A percentile compares a stretch with the other conserved stretches of the same genome.
phyloP scores from a whole-genome alignment of 2,797 vertebrate species.

The Danionella dracula region DNA sequence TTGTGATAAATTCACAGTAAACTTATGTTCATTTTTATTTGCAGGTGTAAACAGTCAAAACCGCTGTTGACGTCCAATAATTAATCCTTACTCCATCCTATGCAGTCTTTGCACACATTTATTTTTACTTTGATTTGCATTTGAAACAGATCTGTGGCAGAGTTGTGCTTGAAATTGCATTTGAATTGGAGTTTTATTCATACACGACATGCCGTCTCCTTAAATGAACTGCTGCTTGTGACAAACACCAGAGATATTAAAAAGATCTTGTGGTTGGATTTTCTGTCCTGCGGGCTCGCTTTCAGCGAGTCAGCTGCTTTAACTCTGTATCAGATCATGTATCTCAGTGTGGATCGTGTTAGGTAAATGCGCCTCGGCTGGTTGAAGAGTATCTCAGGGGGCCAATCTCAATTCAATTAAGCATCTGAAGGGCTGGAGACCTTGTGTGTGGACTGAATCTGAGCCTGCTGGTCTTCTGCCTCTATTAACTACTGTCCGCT shows the following conservation, averaged over 20 bases:
- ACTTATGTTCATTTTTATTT: too few species aligned
- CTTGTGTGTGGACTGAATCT: conserved; percentile 8
- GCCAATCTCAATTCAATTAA: conserved; percentile 24
- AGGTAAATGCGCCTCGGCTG: neutral
- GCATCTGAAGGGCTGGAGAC: neutral
- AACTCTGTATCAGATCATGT: neutral
- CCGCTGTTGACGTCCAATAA: too few species aligned
- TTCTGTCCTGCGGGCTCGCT: neutral
- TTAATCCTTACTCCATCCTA: too few species aligned
- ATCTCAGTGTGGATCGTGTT: neutral
- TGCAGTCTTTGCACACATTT: too few species aligned
- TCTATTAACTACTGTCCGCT: neutral
- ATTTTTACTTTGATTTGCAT: too few species aligned
- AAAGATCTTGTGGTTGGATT: neutral
- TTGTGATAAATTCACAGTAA: too few species aligned
- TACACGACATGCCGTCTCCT: neutral
- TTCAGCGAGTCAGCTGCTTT: too few species aligned
- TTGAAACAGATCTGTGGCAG: too few species aligned
- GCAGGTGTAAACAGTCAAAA: too few species aligned
- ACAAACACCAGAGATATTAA: neutral
- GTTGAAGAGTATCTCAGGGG: conserved; percentile 10
- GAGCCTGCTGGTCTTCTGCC: neutral
- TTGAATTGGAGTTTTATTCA: too few species aligned
- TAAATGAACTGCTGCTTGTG: neutral
- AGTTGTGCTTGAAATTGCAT: too few species aligned